Base-by-base conservation (phyloP, 2,888 invertebrate species). In the Lasius platythorax region DNA sequence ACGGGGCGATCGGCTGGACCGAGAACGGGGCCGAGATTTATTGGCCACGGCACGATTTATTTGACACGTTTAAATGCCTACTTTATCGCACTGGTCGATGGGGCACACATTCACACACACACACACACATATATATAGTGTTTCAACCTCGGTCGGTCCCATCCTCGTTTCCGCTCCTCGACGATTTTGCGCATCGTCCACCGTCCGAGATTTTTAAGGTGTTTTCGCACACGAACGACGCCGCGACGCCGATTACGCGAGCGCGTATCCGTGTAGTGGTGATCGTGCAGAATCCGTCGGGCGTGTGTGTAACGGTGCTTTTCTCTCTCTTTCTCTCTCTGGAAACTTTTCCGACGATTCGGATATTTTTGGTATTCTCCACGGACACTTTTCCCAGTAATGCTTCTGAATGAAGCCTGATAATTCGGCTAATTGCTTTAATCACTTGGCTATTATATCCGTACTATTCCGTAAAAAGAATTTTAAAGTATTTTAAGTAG, bases 61-160 rank as follows among this genome's bases (percentile, higher is more conserved):
- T 93, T 89, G 93, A 89, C 91, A 89, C 89, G 91, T 91, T 93
- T 92, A 93, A 93, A 93, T 92, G 92, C 92, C 91, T 91, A 92
- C 92, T 93, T 93, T 92, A 92, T 93, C 92, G 91, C 81, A 88
- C 81, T 85, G 85, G 61, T 72, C 63, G 58, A 33, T 37, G 67
- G 43, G 28, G n/a, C 33, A 11, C 37, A 18, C 50, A 18, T 18
- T 11, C 18, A 11, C 9, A 30, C 3, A 23, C 23, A 2, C 5
- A 28, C 18, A 33, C 0, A 28, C n/a, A 8, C 0, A 23, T 23
- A 23, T 23, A 23, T 23, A 58, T 61, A 63, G 72, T 74, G 85
- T 87, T 89, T 78, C 79, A 87, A 86, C 66, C 75, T 66, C 28
- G 67, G 37, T 61, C 15, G 12, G 50, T 28, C 58, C 63, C 75